Evolutionary conservation across 2,888 invertebrate species (phyloP).

Genomic region (Synergus gifuensis): DNA sequence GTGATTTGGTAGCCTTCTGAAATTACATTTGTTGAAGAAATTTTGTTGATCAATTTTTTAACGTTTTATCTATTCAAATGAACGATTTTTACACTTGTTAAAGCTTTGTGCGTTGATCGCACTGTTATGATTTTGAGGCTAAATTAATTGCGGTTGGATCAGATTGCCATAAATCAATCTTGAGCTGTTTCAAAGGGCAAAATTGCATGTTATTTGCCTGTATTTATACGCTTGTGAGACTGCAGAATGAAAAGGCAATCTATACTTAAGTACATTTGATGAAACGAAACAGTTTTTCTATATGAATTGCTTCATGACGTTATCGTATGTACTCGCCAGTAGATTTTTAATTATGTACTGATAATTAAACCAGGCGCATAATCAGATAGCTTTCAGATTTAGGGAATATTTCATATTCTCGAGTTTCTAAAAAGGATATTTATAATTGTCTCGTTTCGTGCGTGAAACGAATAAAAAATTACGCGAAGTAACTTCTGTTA

Average conservation of each 20-base stretch:
- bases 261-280: background rate
- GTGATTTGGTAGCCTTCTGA: background rate
- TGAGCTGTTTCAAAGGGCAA: constrained; percentile 1
- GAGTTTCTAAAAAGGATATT: background rate
- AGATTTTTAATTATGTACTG: background rate
- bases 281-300: background rate
- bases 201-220: background rate
- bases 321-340: background rate
- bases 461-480: background rate
- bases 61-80: background rate
- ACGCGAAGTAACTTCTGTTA: constrained; percentile 44
- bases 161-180: background rate
- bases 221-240: constrained; percentile 16
- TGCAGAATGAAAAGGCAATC: constrained; percentile 9
- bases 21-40: constrained; percentile 1
- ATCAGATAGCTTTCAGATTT: background rate
- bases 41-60: background rate
- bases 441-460: background rate
- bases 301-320: background rate
- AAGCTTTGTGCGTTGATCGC: background rate
- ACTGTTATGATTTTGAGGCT: background rate
- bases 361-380: background rate
- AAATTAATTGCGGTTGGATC: background rate
- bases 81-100: background rate
- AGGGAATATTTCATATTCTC: background rate